Percentiles rank a stretch among this genome's conserved stretches.
Conservation (phyloP, 1,140 invertebrate genomes). For the Drosophila bocqueti region DNA sequence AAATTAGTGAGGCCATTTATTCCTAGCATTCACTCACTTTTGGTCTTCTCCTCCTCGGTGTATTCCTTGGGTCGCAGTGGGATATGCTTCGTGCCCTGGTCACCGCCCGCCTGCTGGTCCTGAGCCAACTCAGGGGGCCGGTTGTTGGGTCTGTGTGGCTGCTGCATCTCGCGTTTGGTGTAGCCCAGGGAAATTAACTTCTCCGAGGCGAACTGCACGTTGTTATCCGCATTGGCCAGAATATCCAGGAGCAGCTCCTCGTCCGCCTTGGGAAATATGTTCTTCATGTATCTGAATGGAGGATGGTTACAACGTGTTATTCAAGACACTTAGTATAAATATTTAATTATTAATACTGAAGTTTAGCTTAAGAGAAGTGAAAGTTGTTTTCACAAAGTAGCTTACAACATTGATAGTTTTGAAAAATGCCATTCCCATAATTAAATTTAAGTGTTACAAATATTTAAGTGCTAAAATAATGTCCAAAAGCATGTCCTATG, state of each 20-base stretch:
- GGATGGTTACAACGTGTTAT: constrained; percentile 8
- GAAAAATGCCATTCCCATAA: neutral
- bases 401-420: constrained; percentile 25
- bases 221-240: constrained; percentile 93
- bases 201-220: constrained; percentile 94
- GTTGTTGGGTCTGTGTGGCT: constrained; percentile 74
- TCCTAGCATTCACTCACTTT: constrained; percentile 86
- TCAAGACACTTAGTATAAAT: neutral
- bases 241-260: constrained; percentile 94
- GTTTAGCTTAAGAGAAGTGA: neutral
- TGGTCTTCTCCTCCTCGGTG: constrained; percentile 90
- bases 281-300: constrained; percentile 92
- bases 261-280: constrained; percentile 95
- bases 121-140: constrained; percentile 69
- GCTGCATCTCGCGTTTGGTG: constrained; percentile 90
- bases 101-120: constrained; percentile 40
- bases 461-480: too few relatives aligned
- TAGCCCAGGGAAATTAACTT: constrained; percentile 92
- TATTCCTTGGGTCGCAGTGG: constrained; percentile 88
- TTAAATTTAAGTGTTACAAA: neutral
- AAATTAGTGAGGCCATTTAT: neutral
- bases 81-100: constrained; percentile 56
- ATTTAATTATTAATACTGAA: neutral
- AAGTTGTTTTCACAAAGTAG: neutral
- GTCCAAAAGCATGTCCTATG: neutral